A percentile compares a stretch with the other conserved stretches of the same genome.
Evolutionary conservation across 2,797 vertebrate species (phyloP).

Genomic region (Poeciliopsis presidionis): DNA sequence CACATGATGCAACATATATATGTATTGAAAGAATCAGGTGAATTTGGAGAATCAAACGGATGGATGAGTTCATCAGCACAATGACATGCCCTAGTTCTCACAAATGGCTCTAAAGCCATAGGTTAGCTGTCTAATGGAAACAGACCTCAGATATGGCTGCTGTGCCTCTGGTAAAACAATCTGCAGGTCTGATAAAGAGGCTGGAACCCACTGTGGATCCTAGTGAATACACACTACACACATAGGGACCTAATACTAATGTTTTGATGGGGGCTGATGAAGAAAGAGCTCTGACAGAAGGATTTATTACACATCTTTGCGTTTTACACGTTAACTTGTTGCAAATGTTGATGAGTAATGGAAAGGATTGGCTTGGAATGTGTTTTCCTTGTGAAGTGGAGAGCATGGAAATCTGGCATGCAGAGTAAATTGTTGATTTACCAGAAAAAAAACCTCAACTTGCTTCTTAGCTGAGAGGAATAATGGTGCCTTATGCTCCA

Average conservation of each 20-base stretch:
- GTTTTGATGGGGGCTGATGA: conserved; percentile 35
- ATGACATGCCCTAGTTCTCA: conserved; percentile 32
- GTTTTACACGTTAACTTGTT: neutral
- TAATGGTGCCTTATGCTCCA: conserved; percentile 21
- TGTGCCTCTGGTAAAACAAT: conserved; percentile 60
- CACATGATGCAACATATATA: conserved; percentile 8
- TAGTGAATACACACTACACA: conserved; percentile 9
- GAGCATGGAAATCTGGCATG: neutral
- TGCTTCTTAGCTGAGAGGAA: conserved; percentile 22
- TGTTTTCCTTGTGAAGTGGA: neutral
- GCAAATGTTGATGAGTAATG: neutral
- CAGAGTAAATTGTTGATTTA: neutral
- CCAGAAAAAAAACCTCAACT: neutral
- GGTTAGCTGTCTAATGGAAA: conserved; percentile 60
- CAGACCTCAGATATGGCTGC: conserved; percentile 66
- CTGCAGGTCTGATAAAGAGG: conserved; percentile 52
- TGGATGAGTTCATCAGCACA: conserved; percentile 47
- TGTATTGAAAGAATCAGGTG: conserved; percentile 57
- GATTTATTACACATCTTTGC: neutral
- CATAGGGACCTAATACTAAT: conserved; percentile 15
- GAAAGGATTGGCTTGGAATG: conserved; percentile 1
- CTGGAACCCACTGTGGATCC: conserved; percentile 47
- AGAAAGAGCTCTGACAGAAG: conserved; percentile 2
- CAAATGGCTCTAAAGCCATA: conserved; percentile 58
- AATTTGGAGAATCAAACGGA: conserved; percentile 38